Evolutionary conservation across 2,888 invertebrate species (phyloP).

Genomic region (Oegoconia quadripuncta): DNA sequence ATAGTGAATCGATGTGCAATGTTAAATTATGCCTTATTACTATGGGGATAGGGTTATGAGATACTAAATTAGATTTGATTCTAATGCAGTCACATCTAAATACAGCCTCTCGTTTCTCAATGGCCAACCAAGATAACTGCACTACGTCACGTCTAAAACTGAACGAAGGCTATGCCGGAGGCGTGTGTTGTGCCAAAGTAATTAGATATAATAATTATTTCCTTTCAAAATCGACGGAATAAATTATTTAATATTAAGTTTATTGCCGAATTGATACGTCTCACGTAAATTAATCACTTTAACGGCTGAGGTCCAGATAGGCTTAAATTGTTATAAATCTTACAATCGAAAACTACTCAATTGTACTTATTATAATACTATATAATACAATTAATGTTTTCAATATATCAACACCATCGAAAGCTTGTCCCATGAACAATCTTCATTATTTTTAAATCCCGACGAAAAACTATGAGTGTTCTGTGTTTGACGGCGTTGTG

Average conservation of each 20-base stretch:
- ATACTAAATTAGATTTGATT: constrained; percentile 47
- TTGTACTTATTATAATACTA: too few species aligned
- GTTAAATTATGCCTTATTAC: constrained; percentile 37
- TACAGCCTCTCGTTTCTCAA: constrained; percentile 57
- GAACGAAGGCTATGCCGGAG: constrained; percentile 68
- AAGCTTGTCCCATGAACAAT: too few species aligned
- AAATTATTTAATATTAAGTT: constrained; percentile 30
- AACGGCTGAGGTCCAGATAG: neutral
- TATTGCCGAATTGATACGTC: constrained; percentile 5
- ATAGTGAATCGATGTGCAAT: constrained; percentile 5
- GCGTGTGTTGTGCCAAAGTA: constrained; percentile 61
- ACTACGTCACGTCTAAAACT: constrained; percentile 69
- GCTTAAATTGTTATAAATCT: neutral
- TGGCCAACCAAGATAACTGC: constrained; percentile 43
- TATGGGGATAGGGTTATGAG: constrained; percentile 49
- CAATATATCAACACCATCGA: too few species aligned
- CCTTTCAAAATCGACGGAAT: constrained; percentile 65
- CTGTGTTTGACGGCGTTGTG: too few species aligned
- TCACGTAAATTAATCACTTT: constrained; percentile 7
- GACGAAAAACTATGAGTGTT: too few species aligned
- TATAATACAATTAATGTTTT: too few species aligned
- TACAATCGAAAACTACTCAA: too few species aligned
- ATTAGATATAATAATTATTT: constrained; percentile 69
- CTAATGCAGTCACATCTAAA: constrained; percentile 65
- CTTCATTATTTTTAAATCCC: too few species aligned